A percentile compares a stretch with the other conserved stretches of the same genome.
These are phyloP conservation scores for Lepidurus packardi DNA, from an alignment of 1,140 invertebrate genomes.

Conservation along the genomic window DNA sequence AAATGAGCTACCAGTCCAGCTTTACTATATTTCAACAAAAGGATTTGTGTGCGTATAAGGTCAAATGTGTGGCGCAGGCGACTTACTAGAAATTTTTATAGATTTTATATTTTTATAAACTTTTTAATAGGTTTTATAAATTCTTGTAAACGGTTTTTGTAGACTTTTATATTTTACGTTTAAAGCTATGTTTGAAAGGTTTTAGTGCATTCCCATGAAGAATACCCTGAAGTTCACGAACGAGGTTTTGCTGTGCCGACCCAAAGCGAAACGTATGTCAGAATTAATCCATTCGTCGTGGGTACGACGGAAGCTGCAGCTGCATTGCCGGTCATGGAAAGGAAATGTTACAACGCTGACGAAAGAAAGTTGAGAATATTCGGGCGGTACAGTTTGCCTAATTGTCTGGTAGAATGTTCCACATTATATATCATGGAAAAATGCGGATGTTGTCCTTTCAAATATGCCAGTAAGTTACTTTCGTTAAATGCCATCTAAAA, in stretches of 20 bases:
- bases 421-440: background rate
- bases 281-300: background rate
- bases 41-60: no score
- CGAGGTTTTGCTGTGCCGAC: background rate
- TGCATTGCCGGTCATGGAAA: background rate
- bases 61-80: no score
- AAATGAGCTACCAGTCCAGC: background rate
- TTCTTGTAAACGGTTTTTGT: no score
- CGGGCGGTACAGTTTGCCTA: background rate
- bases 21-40: no score
- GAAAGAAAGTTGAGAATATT: background rate
- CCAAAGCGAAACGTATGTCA: background rate
- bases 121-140: no score
- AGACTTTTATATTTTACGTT: no score
- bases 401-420: background rate
- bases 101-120: no score
- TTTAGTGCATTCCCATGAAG: background rate
- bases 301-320: background rate
- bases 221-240: background rate
- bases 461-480: background rate
- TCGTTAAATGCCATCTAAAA: background rate
- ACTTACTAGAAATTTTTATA: no score
- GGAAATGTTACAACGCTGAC: background rate
- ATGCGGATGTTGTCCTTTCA: background rate
- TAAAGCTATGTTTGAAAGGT: background rate